Percentiles rank a stretch among this genome's conserved stretches.
These are phyloP conservation scores for Catocala nupta DNA, from an alignment of 2,888 invertebrate species.

Conservation along the genomic window DNA sequence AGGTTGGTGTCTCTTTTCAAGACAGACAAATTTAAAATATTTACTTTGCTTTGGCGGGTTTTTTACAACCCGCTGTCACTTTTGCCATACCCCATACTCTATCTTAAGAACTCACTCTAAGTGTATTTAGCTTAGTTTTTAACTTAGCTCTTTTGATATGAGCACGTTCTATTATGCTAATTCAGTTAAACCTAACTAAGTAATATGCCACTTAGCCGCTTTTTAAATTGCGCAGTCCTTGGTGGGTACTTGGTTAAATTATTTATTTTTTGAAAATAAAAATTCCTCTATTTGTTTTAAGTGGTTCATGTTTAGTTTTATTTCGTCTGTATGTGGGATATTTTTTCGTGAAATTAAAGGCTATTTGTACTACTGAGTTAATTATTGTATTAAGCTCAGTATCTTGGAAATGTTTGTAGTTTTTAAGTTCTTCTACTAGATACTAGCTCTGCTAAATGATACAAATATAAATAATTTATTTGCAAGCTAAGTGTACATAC, in stretches of 20 bases:
- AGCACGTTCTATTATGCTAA: conserved; percentile 61
- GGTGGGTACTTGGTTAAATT: conserved; percentile 16
- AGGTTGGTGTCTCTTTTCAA: too few species aligned
- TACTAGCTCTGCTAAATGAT: too few species aligned
- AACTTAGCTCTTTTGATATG: conserved; percentile 65
- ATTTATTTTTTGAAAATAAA: conserved; percentile 13
- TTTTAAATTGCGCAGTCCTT: conserved; percentile 28
- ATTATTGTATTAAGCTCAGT: not conserved
- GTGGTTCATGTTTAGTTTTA: conserved; percentile 5
- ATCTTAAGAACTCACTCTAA: conserved; percentile 65
- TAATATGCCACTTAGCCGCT: conserved; percentile 38
- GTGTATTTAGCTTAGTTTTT: conserved; percentile 67
- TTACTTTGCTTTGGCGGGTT: too few species aligned
- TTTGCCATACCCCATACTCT: conserved; percentile 20
- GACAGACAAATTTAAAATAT: too few species aligned
- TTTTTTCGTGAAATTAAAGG: not conserved
- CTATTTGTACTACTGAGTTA: not conserved
- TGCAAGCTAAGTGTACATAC: too few species aligned
- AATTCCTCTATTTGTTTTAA: conserved; percentile 17
- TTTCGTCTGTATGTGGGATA: not conserved
- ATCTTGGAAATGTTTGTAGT: too few species aligned
- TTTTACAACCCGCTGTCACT: conserved; percentile 26
- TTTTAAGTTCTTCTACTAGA: too few species aligned
- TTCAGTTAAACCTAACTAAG: conserved; percentile 51
- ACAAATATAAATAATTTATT: too few species aligned